Evolutionary conservation across 2,113 vertebrate genomes (phyloP), one percentile per base, ranked within the genome.

Genomic region (Brachypteracias leptosomus): DNA sequence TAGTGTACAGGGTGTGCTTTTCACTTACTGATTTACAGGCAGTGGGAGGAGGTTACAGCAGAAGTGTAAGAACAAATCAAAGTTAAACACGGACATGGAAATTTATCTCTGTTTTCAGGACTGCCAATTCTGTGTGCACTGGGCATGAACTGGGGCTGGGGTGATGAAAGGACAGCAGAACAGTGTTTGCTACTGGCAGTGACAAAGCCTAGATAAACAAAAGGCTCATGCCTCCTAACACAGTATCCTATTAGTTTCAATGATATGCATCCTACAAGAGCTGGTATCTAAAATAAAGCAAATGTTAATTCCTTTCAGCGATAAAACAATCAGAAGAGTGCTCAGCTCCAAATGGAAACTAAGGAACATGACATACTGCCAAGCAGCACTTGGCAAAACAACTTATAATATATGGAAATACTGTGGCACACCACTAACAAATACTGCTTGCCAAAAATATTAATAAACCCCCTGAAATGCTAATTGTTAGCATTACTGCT

Each of bases 321-420:
- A 71, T 35, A 58, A 88, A 96, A 88, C 1, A 8, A 61, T 33
- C 65, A 83, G 44, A 80, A 73, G 29, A 88, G 12, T 67, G 49
- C 6, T 4, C 72, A 70, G 61, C 42, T 95, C 79, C 85, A 93
- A 88, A 88, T 42, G 85, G 82, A 88, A 88, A 44, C 20, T 54
- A 71, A 85, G 49, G 93, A 96, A 96, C 91, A 84, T 31, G 85
- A 94, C 85, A 95, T 63, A 24, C 83, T 94, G 90, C 90, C 92
- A 96, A 67, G 9, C 67, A 67, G 78, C 70, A 62, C 78, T 94
- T 83, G 95, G 93, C 90, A 91, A 95, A 88, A 93, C 82, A 77
- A n/a, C 40, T 94, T 26, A 42, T 70, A 80, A 54, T 92, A 31
- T 28, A 77, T 49, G 79, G 79, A 88, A 93, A 94, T 88, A 83